Base-by-base conservation (phyloP, 2,888 invertebrate genomes). In the Patella pellucida region DNA sequence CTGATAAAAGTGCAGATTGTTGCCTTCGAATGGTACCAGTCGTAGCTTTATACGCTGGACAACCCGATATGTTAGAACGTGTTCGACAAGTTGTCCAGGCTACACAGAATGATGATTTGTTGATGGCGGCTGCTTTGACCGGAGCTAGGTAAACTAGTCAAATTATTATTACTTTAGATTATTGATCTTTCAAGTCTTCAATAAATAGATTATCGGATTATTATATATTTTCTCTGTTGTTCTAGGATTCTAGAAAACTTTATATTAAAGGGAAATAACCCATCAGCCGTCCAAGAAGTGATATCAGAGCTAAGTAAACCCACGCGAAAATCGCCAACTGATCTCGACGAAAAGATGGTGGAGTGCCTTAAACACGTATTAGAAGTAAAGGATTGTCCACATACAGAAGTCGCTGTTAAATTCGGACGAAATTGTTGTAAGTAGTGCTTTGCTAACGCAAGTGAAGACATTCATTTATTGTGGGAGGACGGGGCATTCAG, bases 1-100 rank as follows among this genome's bases (percentile, higher is more conserved):
- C 81, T 14, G 87, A 87, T 75, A 81, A 83, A 7, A 86, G 87
- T 74, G 85, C 87, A 54, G 88, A 88, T 74, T 84, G 86, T 77
- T 81, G 77, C 1, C 14, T 85, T 16, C 81, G 87, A 71, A 82
- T 87, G 5, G 82, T 87, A 1, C 83, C 87, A 1, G 83, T 87
- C 14, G 86, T 85, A 31, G 87, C 86, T 0, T 69, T 86, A 76
- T 88, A 86, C 79, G 87, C 87, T 12, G 88, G 88, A 0, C 81
- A 79, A 19, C 85, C 85, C 1, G 85, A 87, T 14, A 83, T 88
- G 85, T 72, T 88, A 56, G 80, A 79, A 19, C 81, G 78, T 27
- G 86, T 82, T 2, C 86, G 87, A 71, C 81, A 84, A 1, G 86
- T 85, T 1, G 78, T 87, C 50, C 74, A 84, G 14, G 76, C 85